phyloP scores from a whole-genome alignment of 2,888 invertebrate genomes.

The Nipponacmea schrenckii region DNA sequence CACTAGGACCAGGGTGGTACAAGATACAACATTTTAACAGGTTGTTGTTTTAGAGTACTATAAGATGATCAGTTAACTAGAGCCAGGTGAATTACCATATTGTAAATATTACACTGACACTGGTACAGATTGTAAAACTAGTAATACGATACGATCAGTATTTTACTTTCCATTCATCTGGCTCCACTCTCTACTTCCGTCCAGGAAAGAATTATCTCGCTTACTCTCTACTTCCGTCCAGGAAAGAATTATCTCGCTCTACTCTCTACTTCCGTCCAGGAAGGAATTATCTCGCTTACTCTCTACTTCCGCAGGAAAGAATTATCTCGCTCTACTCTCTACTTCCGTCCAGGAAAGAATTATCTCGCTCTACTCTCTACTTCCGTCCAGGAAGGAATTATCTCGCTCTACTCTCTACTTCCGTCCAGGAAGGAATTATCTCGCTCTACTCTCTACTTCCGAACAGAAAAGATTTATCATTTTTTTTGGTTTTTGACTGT shows the following conservation, averaged over 20 bases:
- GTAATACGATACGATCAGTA: neutral
- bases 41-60: no score
- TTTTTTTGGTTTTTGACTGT: neutral
- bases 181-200: neutral
- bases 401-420: neutral
- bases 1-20: no score
- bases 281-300: no score
- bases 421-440: no score
- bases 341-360: neutral
- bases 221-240: neutral
- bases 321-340: neutral
- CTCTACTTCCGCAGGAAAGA: no score
- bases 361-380: neutral
- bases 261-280: no score
- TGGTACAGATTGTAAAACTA: no score
- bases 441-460: neutral
- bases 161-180: neutral
- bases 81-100: no score
- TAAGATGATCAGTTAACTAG: no score
- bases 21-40: no score
- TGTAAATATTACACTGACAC: no score
- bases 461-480: neutral
- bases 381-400: neutral
- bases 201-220: neutral
- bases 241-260: neutral